These are phyloP conservation scores for Eremophila alpestris DNA, from an alignment of 2,797 vertebrate species.

Conservation along the genomic window DNA sequence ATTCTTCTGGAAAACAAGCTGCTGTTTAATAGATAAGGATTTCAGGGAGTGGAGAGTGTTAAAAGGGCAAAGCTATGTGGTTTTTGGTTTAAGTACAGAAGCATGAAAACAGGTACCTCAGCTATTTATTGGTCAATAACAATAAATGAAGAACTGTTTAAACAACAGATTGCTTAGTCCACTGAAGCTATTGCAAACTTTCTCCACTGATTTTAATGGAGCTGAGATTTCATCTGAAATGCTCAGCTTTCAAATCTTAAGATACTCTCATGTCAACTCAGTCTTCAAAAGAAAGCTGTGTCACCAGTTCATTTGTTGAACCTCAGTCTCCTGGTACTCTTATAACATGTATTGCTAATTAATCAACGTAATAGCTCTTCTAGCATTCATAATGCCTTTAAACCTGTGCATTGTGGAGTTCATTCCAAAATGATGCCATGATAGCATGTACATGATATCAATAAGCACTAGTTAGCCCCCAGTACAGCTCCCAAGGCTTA, in stretches of 20 bases:
- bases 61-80: not conserved
- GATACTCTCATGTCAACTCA: not conserved
- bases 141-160: not conserved
- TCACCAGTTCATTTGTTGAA: not conserved
- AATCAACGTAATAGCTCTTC: not conserved
- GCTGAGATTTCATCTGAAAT: not conserved
- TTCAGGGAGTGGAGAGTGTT: not conserved
- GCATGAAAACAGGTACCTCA: not conserved
- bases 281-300: not conserved
- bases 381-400: not conserved
- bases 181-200: not conserved
- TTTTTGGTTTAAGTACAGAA: not conserved
- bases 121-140: not conserved
- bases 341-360: not conserved
- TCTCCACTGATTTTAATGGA: not conserved
- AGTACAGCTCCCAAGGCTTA: not conserved
- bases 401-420: not conserved
- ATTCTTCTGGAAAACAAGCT: not conserved
- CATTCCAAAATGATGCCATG: not conserved
- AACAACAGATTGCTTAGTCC: not conserved
- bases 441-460: not conserved
- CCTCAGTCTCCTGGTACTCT: not conserved
- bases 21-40: not conserved
- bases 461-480: not conserved
- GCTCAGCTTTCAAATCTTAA: not conserved